Conservation (phyloP, 2,113 vertebrate species). For the Tursiops truncatus region DNA sequence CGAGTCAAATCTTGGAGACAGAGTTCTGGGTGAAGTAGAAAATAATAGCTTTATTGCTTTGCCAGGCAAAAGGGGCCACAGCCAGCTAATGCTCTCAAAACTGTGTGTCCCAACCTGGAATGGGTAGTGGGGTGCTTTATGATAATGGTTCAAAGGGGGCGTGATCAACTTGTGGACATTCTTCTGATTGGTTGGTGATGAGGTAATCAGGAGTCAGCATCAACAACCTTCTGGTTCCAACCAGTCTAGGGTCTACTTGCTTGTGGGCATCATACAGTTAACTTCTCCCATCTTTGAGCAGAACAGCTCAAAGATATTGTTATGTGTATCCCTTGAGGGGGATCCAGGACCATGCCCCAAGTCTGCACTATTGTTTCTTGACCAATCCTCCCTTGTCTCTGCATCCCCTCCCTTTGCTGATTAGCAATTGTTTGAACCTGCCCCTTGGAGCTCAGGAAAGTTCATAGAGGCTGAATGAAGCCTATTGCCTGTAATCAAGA, state of each 20-base stretch:
- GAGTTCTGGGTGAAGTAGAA: neutral
- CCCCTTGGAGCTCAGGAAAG: neutral
- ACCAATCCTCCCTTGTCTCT: neutral
- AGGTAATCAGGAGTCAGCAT: neutral
- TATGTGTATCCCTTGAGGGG: neutral
- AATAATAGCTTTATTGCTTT: neutral
- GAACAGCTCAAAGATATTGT: neutral
- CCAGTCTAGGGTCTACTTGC: neutral
- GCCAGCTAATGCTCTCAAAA: neutral
- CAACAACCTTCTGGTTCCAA: neutral
- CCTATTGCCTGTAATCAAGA: neutral
- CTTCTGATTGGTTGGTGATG: neutral
- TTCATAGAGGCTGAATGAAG: neutral
- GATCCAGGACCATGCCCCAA: neutral
- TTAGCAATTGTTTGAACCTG: neutral
- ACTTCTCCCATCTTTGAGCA: neutral
- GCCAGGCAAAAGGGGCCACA: neutral
- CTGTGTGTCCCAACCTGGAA: neutral
- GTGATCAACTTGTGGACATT: neutral
- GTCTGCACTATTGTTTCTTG: neutral
- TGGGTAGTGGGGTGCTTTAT: neutral
- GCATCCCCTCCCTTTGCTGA: neutral
- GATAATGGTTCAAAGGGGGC: neutral
- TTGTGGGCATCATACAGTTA: neutral
- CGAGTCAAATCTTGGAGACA: neutral